Evolutionary conservation across 2,797 vertebrate species (phyloP), one percentile per base, ranked within the genome.

Genomic region (Orestias chungarensis): DNA sequence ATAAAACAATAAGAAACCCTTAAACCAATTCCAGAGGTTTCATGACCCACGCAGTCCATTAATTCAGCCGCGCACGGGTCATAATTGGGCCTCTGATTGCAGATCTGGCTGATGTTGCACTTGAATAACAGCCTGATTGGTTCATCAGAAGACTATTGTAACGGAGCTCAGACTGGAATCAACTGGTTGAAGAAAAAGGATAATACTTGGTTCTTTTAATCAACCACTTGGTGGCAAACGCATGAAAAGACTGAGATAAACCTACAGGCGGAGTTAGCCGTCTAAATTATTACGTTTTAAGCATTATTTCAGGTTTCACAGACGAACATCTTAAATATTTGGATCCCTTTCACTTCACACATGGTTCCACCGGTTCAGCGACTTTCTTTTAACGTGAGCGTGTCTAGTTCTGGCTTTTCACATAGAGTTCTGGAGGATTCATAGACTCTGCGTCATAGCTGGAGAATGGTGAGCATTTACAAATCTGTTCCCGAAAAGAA

Each of bases 211-310:
- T 3, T 83, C 75, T 70, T 70, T 66, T 2, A 66, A 23, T 44
- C 61, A 68, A 57, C 81, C 81, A 84, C 86, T 38, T 38, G 38
- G 38, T 38, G 38, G 38, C 38, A 38, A 4, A 38, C 9, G 38
- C 9, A 38, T 38, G 38, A 27, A n/a, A 27, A 11, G 12, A n/a
- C 5, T 12, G 6, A 47, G 7, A 71, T 29, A 14, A 52, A 42
- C 69, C 46, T 0, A 65, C 23, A 49, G 18, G 4, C 40, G n/a
- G 23, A 66, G 44, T 20, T 18, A 6, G 18, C 3, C 27, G 10
- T 73, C 29, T 7, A 31, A 38, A 49, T 27, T 18, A 43, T n/a
- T n/a, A n/a, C n/a, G n/a, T n/a, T n/a, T n/a, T n/a, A n/a, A n/a
- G n/a, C n/a, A n/a, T n/a, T n/a, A n/a, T n/a, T n/a, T n/a, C n/a